Evolutionary conservation across 2,113 vertebrate species (phyloP).

Genomic region (Alethe castanea): DNA sequence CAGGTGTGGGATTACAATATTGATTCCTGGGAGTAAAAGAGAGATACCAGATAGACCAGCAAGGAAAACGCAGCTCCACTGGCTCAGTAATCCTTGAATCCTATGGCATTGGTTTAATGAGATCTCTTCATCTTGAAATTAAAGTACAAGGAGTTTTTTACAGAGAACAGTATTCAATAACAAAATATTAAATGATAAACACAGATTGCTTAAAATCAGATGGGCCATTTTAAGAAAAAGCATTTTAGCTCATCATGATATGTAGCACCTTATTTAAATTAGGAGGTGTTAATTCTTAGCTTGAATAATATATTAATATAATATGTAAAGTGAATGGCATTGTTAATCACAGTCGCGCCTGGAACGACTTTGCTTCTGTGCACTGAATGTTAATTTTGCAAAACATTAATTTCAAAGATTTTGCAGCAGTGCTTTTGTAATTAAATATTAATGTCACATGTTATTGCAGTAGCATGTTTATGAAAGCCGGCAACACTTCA

Average conservation of each 20-base stretch:
- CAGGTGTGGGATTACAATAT: neutral
- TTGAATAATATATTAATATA: constrained; percentile 93
- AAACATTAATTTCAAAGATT: constrained; percentile 92
- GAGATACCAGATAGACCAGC: neutral
- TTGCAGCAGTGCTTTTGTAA: constrained; percentile 90
- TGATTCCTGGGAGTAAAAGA: neutral
- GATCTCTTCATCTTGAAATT: constrained; percentile 81
- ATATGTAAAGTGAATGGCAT: constrained; percentile 90
- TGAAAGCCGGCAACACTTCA: constrained; percentile 88
- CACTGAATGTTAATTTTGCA: constrained; percentile 90
- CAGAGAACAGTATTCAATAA: constrained; percentile 80
- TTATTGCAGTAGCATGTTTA: constrained; percentile 91
- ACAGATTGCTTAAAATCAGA: constrained; percentile 87
- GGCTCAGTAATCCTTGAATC: constrained; percentile 66
- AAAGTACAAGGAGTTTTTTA: constrained; percentile 77
- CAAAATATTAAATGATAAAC: constrained; percentile 89
- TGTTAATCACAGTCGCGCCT: constrained; percentile 91
- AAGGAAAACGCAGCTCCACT: constrained; percentile 47
- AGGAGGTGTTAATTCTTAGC: constrained; percentile 89
- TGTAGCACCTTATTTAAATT: constrained; percentile 90
- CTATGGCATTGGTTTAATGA: constrained; percentile 75
- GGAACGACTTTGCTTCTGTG: constrained; percentile 89
- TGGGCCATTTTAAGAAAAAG: constrained; percentile 85
- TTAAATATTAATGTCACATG: constrained; percentile 92
- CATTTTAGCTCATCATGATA: constrained; percentile 86